These are phyloP conservation scores for Phorcus lineatus DNA, from an alignment of 2,888 invertebrate genomes.

Conservation along the genomic window DNA sequence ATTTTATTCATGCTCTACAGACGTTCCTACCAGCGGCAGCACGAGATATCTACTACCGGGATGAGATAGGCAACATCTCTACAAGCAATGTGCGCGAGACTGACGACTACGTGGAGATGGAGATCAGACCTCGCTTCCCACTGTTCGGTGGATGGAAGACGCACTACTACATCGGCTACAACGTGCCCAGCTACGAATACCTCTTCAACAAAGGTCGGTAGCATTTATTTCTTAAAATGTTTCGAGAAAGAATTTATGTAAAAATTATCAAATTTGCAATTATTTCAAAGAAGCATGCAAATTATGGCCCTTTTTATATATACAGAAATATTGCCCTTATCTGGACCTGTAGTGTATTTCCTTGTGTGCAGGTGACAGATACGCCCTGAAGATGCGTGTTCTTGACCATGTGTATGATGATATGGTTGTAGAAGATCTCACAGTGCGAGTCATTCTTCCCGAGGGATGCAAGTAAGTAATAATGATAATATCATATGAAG, in stretches of 20 bases:
- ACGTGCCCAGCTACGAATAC: slow-evolving; percentile 97
- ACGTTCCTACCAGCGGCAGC: slow-evolving; percentile 87
- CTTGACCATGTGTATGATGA: slow-evolving; percentile 98
- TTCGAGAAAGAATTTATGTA: too few relatives aligned
- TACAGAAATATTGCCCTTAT: too few relatives aligned
- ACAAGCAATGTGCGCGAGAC: slow-evolving; percentile 93
- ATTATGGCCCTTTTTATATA: too few relatives aligned
- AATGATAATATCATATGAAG: too few relatives aligned
- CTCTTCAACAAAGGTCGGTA: slow-evolving; percentile 84
- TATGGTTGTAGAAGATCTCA: slow-evolving; percentile 92
- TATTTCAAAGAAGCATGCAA: too few relatives aligned
- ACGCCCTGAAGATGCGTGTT: slow-evolving; percentile 92
- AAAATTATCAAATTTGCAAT: too few relatives aligned
- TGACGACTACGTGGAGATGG: slow-evolving; percentile 95
- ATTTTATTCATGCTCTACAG: slow-evolving; percentile 53
- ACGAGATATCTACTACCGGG: slow-evolving; percentile 95
- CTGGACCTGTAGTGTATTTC: too few relatives aligned
- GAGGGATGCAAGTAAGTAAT: slow-evolving; percentile 84
- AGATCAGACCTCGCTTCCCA: slow-evolving; percentile 96
- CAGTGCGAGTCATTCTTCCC: slow-evolving; percentile 92
- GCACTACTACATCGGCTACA: slow-evolving; percentile 96
- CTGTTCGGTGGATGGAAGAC: slow-evolving; percentile 99
- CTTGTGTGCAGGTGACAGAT: slow-evolving; percentile 79
- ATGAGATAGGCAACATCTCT: slow-evolving; percentile 98
- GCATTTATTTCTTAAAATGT: not conserved